A percentile compares a stretch with the other conserved stretches of the same genome.
These are phyloP conservation scores for Platerodrilus igneus DNA, from an alignment of 2,888 invertebrate genomes.

Conservation along the genomic window DNA sequence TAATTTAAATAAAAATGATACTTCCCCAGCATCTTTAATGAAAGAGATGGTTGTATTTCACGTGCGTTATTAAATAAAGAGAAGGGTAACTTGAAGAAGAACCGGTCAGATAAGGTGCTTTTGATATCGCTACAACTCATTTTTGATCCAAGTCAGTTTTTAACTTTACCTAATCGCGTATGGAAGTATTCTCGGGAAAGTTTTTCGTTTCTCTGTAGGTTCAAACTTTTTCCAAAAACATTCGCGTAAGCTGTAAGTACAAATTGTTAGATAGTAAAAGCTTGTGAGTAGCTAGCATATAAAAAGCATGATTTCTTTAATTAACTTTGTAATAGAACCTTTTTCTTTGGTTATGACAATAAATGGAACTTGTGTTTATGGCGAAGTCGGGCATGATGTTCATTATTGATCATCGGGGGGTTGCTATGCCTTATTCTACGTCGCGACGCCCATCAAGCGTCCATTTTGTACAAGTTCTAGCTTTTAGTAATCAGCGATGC, in stretches of 20 bases:
- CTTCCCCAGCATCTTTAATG: conserved; percentile 33
- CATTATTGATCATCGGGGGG: conserved; percentile 48
- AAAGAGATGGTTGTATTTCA: conserved; percentile 26
- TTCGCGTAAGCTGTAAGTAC: too few species aligned
- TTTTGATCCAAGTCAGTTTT: conserved; percentile 37
- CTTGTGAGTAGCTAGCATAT: too few species aligned
- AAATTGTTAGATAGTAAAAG: too few species aligned
- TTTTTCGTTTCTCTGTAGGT: too few species aligned
- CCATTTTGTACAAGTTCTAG: conserved; percentile 42
- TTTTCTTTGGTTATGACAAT: too few species aligned
- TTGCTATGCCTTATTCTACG: conserved; percentile 44
- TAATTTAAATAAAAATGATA: conserved; percentile 33
- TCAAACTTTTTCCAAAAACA: too few species aligned
- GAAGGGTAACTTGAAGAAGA: conserved; percentile 36
- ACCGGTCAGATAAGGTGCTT: conserved; percentile 42
- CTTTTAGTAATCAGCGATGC: conserved; percentile 33
- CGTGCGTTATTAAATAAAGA: conserved; percentile 33
- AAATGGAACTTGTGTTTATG: too few species aligned
- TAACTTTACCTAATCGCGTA: conserved; percentile 19
- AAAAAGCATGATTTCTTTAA: too few species aligned
- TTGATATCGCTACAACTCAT: conserved; percentile 30
- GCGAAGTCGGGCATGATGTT: conserved; percentile 44
- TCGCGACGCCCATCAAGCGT: conserved; percentile 46
- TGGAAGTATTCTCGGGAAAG: too few species aligned
- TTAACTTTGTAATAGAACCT: too few species aligned